phyloP scores from a whole-genome alignment of 2,888 invertebrate genomes.

The Drosophila macrospina region DNA sequence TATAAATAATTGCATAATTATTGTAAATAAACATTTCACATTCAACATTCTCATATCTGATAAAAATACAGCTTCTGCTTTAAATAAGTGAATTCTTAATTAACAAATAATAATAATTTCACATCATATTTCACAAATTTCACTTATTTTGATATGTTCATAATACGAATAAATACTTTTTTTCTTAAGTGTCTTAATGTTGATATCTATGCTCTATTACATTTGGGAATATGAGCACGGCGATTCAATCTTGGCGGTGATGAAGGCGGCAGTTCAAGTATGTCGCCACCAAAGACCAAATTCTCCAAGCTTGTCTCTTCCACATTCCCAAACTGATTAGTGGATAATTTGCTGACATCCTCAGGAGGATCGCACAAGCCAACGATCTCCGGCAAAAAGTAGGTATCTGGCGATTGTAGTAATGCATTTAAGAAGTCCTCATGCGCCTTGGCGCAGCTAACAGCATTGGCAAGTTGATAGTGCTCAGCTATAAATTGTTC shows the following conservation, averaged over 20 bases:
- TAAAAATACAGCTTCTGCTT: not conserved
- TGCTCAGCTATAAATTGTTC: conserved; percentile 42
- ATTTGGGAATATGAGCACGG: conserved; percentile 38
- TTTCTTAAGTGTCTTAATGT: not conserved
- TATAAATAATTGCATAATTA: conserved; percentile 1
- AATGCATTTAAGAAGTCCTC: conserved; percentile 53
- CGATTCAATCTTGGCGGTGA: conserved; percentile 59
- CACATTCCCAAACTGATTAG: no score
- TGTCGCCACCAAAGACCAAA: conserved; percentile 24
- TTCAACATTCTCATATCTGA: conserved; percentile 9
- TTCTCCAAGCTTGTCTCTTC: conserved; percentile 15
- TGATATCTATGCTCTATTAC: conserved; percentile 19
- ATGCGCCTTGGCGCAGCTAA: conserved; percentile 44
- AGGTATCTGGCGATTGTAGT: conserved; percentile 55
- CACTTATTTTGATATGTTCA: not conserved
- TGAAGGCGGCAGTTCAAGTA: conserved; percentile 38
- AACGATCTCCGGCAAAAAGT: conserved; percentile 56
- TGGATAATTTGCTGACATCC: not conserved
- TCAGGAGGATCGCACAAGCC: conserved; percentile 40
- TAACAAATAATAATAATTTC: not conserved
- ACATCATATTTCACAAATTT: not conserved
- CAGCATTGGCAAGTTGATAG: conserved; percentile 36
- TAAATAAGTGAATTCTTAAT: not conserved
- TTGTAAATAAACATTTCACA: conserved; percentile 10
- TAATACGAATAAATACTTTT: not conserved